Evolutionary conservation across 2,797 vertebrate species (phyloP).

Genomic region (Vireo griseus): DNA sequence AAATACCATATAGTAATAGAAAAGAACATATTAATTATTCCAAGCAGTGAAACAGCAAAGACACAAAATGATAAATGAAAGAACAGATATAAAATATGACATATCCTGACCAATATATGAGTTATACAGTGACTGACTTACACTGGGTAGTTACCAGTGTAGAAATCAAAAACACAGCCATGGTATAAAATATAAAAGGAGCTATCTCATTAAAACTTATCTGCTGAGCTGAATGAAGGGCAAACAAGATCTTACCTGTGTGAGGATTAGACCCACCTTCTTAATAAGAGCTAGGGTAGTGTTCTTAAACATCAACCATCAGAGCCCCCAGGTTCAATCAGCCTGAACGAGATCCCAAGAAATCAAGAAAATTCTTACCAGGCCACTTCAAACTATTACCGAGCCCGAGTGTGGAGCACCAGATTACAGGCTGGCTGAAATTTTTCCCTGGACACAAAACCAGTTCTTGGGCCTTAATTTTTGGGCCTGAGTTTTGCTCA

Average conservation of each 20-base stretch:
- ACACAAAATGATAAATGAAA: background rate
- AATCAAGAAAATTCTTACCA: conserved; percentile 55
- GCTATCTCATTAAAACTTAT: conserved; percentile 37
- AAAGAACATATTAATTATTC: background rate
- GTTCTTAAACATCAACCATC: conserved; percentile 1
- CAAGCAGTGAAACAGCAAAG: background rate
- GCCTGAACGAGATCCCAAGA: conserved; percentile 42
- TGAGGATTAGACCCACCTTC: conserved; percentile 12
- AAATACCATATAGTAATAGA: background rate
- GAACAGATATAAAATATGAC: background rate
- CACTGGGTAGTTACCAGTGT: background rate
- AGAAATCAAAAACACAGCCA: background rate
- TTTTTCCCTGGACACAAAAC: conserved; percentile 21
- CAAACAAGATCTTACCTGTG: background rate
- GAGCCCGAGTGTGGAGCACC: background rate
- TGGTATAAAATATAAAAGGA: background rate
- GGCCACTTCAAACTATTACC: conserved; percentile 13
- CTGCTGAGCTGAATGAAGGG: conserved; percentile 26
- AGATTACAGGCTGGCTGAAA: conserved; percentile 17
- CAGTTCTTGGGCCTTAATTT: background rate
- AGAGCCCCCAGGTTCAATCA: conserved; percentile 29
- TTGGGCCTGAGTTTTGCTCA: background rate
- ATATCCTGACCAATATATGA: background rate
- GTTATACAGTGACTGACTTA: background rate
- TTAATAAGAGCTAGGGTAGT: conserved; percentile 11